A percentile compares a stretch with the other conserved stretches of the same genome.
phyloP scores from a whole-genome alignment of 1,140 invertebrate genomes.

The Papilio helenus region DNA sequence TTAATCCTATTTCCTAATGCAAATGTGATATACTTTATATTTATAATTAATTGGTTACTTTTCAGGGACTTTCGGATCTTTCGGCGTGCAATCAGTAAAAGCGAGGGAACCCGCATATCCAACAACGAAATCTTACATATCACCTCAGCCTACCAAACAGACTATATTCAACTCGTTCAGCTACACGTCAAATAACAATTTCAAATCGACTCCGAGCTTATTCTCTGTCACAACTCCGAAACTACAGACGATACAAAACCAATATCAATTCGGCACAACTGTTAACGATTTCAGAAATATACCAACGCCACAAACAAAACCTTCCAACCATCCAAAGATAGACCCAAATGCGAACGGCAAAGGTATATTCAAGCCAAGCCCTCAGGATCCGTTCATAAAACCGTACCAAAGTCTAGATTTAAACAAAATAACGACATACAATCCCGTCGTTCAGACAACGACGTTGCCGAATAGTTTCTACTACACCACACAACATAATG shows the following conservation, averaged over 20 bases:
- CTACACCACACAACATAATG: constrained; percentile 52
- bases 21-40: constrained; percentile 12
- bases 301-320: constrained; percentile 65
- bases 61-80: constrained; percentile 80
- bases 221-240: constrained; percentile 70
- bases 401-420: constrained; percentile 55
- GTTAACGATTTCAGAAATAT: constrained; percentile 63
- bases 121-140: constrained; percentile 66
- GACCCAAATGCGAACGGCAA: constrained; percentile 70
- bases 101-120: constrained; percentile 69
- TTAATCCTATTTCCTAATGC: neutral
- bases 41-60: constrained; percentile 44
- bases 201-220: constrained; percentile 66
- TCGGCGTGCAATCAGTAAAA: constrained; percentile 77
- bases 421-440: constrained; percentile 75
- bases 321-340: constrained; percentile 62
- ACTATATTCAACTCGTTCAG: constrained; percentile 74
- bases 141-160: constrained; percentile 68
- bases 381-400: constrained; percentile 77
- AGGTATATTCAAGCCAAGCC: constrained; percentile 75
- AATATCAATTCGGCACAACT: constrained; percentile 60
- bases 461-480: constrained; percentile 57
- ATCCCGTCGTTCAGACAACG: constrained; percentile 67
- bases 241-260: constrained; percentile 62
- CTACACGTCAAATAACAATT: constrained; percentile 59